phyloP scores from a whole-genome alignment of 1,140 invertebrate species.

The Ganaspis sp. region DNA sequence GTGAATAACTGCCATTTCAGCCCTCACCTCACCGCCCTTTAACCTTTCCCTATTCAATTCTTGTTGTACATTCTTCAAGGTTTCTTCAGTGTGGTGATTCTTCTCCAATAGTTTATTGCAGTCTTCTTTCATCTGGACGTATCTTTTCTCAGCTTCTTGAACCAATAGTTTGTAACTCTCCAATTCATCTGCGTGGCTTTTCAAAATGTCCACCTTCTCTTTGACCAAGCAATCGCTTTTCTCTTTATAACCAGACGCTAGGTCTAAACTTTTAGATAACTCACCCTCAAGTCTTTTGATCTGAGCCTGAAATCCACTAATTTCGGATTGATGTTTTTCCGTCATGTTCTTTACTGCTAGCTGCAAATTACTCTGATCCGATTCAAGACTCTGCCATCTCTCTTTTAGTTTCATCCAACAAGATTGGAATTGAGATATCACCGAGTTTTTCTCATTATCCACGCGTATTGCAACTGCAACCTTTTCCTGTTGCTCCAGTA shows the following conservation, averaged over 20 bases:
- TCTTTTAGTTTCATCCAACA: slow-evolving; percentile 76
- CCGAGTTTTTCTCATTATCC: slow-evolving; percentile 84
- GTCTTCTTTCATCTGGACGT: slow-evolving; percentile 64
- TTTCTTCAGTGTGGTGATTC: slow-evolving; percentile 62
- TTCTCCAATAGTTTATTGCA: slow-evolving; percentile 67
- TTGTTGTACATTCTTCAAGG: slow-evolving; percentile 61
- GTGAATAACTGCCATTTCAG: slow-evolving; percentile 75
- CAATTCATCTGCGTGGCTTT: slow-evolving; percentile 68
- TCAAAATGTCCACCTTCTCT: slow-evolving; percentile 74
- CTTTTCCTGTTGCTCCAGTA: slow-evolving; percentile 86
- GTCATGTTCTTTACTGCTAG: slow-evolving; percentile 63
- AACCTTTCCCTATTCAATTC: slow-evolving; percentile 70
- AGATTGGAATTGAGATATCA: slow-evolving; percentile 80
- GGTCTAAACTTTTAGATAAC: slow-evolving; percentile 80
- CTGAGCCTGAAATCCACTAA: slow-evolving; percentile 72
- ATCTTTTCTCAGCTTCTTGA: slow-evolving; percentile 65
- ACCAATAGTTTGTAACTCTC: slow-evolving; percentile 69
- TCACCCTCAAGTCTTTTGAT: slow-evolving; percentile 80
- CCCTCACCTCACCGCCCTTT: slow-evolving; percentile 65
- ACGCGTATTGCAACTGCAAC: slow-evolving; percentile 86
- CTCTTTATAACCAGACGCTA: slow-evolving; percentile 82
- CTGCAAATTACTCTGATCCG: slow-evolving; percentile 67
- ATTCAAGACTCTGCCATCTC: slow-evolving; percentile 71
- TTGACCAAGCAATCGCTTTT: slow-evolving; percentile 79
- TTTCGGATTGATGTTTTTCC: slow-evolving; percentile 67